Percentiles rank a stretch among this genome's conserved stretches.
Evolutionary conservation across 92 coral and sea anemone species (phyloP).

Genomic region (Porites rus): DNA sequence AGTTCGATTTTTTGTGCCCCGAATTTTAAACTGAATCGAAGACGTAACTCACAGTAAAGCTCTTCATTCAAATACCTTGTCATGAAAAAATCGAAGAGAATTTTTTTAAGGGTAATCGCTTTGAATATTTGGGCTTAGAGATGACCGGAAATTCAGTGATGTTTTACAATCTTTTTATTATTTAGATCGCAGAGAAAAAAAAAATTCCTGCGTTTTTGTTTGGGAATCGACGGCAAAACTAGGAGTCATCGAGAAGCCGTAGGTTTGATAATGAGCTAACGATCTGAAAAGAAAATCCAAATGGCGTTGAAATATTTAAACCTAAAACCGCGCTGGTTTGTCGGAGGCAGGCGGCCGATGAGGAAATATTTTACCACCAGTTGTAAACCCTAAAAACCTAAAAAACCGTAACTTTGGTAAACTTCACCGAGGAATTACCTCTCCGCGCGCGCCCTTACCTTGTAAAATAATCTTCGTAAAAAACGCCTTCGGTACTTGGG

Average conservation of each 20-base stretch:
- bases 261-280: constrained; percentile 1
- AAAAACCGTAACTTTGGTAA: constrained; percentile 54
- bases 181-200: neutral
- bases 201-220: neutral
- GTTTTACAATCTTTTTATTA: neutral
- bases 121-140: neutral
- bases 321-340: constrained; percentile 24
- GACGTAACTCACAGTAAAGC: neutral
- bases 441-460: constrained; percentile 64
- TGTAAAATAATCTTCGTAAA: constrained; percentile 91
- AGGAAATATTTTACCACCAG: constrained; percentile 30
- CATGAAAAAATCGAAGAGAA: neutral
- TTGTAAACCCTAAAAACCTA: constrained; percentile 32
- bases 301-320: constrained; percentile 24
- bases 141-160: neutral
- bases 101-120: neutral
- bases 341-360: constrained; percentile 3
- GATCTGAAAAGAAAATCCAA: constrained; percentile 38
- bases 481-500: constrained; percentile 83
- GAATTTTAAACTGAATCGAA: neutral
- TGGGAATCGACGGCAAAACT: neutral
- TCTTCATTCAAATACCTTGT: neutral
- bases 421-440: constrained; percentile 32
- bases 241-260: neutral
- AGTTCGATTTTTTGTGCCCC: neutral